Percentiles rank a stretch among this genome's conserved stretches.
Conservation (phyloP, 1,140 invertebrate genomes). For the Armadillidium nasatum region DNA sequence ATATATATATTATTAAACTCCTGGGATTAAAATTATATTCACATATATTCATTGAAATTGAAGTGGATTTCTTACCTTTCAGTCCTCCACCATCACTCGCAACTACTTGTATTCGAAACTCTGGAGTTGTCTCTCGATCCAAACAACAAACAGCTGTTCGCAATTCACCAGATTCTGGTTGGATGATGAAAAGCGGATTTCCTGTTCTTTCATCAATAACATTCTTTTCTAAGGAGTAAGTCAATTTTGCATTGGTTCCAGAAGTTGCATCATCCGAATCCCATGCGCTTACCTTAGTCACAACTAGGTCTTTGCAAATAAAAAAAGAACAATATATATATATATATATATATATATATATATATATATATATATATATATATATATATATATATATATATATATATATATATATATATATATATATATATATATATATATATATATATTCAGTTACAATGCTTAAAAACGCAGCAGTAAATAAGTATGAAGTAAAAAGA, state of each 20-base stretch:
- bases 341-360: too few species aligned
- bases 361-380: too few species aligned
- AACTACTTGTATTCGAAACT: conserved; percentile 40
- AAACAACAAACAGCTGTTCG: conserved; percentile 32
- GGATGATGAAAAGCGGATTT: conserved; percentile 48
- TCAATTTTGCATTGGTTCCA: conserved; percentile 28
- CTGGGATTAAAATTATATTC: background rate
- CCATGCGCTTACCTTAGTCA: conserved; percentile 30
- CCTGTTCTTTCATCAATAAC: conserved; percentile 51
- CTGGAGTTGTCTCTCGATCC: conserved; percentile 31
- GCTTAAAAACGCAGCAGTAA: too few species aligned
- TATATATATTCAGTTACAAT: too few species aligned
- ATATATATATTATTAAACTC: conserved; percentile 20
- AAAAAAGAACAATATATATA: too few species aligned
- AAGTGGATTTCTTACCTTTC: conserved; percentile 46
- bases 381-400: too few species aligned
- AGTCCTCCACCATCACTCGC: conserved; percentile 48
- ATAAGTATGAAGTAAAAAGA: too few species aligned
- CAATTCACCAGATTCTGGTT: conserved; percentile 50
- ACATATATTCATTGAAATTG: too few species aligned
- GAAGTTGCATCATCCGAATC: conserved; percentile 38
- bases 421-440: too few species aligned
- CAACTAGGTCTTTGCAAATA: conserved; percentile 18
- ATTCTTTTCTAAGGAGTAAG: conserved; percentile 34
- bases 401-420: too few species aligned